Evolutionary conservation across 2,888 invertebrate genomes (phyloP), one percentile per base, ranked within the genome.

Genomic region (Cacoxenus indagator): DNA sequence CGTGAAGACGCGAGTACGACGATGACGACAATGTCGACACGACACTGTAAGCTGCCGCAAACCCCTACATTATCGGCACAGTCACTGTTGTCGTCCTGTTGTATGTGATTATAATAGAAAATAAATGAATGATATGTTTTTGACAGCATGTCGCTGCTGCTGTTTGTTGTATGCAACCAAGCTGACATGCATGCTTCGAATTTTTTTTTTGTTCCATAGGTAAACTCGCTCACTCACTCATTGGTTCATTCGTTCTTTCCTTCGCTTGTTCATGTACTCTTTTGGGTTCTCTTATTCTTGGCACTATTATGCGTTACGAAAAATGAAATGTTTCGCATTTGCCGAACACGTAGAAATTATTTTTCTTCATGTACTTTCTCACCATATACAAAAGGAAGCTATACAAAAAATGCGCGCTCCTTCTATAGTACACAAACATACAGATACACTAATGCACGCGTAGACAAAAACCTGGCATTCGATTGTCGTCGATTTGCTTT

Each of bases 111-210:
- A 78, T 81, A 78, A 82, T 78, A 83, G 79, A 81, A 82, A 81
- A 83, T 82, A 81, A 75, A 81, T 81, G 81, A 81, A 82, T 82
- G 81, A 81, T 79, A 81, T 81, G 81, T 78, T 81, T 81, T 71
- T 81, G 81, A 81, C 81, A 81, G 77, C 83, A 73, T 78, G 37
- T 69, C 48, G 65, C 19, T 29, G 64, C 29, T 46, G 67, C 29
- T 29, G 45, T 29, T 64, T 64, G 48, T 48, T 45, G 62, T 46
- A 37, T 37, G 43, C 31, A 61, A 37, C 19, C 27, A 55, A 61
- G 43, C 11, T 14, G 24, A 11, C 43, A 62, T 62, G 61, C 61
- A 62, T 24, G 24, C 19, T 29, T 31, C 61, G 24, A 45, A 43
- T 43, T 43, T 45, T 43, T 43, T n/a, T 5, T 59, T 31, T n/a